Evolutionary conservation across 2,113 vertebrate species (phyloP).

Genomic region (Heterotis niloticus): DNA sequence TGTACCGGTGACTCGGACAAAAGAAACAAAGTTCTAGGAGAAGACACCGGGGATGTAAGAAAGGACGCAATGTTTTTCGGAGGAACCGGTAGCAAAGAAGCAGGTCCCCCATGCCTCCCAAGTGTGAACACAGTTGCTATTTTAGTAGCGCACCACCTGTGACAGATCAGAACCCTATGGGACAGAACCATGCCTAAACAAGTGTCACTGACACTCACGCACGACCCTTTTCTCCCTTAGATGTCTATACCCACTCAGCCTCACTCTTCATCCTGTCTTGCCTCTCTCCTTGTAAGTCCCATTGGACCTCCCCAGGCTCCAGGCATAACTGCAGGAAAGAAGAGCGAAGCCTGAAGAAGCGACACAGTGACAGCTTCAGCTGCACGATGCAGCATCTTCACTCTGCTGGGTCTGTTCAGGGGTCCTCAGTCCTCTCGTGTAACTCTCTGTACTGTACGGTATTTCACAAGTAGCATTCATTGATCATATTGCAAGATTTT

Average conservation of each 20-base stretch:
- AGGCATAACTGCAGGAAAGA: not conserved
- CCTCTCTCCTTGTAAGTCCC: conserved; percentile 38
- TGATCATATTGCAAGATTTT: too few species aligned
- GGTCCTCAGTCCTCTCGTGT: conserved; percentile 42
- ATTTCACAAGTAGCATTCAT: too few species aligned
- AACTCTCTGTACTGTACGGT: conserved; percentile 44
- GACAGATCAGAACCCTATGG: not conserved
- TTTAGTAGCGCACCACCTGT: not conserved
- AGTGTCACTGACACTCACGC: conserved; percentile 32
- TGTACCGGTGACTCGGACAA: not conserved
- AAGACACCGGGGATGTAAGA: not conserved
- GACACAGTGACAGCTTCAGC: not conserved
- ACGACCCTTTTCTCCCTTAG: conserved; percentile 35
- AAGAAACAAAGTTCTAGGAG: not conserved
- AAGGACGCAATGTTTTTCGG: conserved; percentile 11
- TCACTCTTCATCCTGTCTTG: conserved; percentile 44
- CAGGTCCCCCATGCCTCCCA: not conserved
- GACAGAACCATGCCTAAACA: not conserved
- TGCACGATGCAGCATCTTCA: conserved; percentile 31
- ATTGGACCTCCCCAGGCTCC: not conserved
- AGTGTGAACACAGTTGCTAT: not conserved
- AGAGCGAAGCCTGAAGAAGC: conserved; percentile 11
- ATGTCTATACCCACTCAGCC: conserved; percentile 51
- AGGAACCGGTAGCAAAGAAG: conserved; percentile 10
- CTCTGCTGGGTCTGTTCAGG: conserved; percentile 22